Evolutionary conservation across 2,888 invertebrate species (phyloP), one percentile per base, ranked within the genome.

Genomic region (Pristionchus japonicus): DNA sequence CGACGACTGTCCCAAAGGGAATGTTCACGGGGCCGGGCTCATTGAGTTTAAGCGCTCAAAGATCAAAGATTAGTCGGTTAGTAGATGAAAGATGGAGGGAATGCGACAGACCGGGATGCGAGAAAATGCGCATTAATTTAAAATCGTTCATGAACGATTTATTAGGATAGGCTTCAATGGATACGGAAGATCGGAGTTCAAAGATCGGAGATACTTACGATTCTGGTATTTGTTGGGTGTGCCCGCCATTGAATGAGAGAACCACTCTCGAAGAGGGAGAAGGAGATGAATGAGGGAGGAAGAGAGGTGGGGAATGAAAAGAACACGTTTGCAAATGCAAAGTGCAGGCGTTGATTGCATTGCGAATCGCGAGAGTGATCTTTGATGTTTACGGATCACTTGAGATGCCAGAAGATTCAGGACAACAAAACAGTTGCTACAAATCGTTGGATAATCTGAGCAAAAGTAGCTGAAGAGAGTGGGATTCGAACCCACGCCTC

Each of bases 401-500:
- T n/a, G n/a, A n/a, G n/a, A n/a, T n/a, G n/a, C n/a, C n/a, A n/a
- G n/a, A n/a, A n/a, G n/a, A n/a, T n/a, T n/a, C n/a, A n/a, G n/a
- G n/a, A n/a, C n/a, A n/a, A n/a, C n/a, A n/a, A n/a, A n/a, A n/a
- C n/a, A n/a, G n/a, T n/a, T n/a, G n/a, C n/a, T n/a, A n/a, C n/a
- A n/a, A n/a, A n/a, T n/a, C n/a, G n/a, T n/a, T n/a, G n/a, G n/a
- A n/a, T n/a, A n/a, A n/a, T n/a, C n/a, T n/a, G n/a, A n/a, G n/a
- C n/a, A n/a, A n/a, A n/a, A n/a, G n/a, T n/a, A n/a, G n/a, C 89
- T 91, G 91, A 91, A 83, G 91, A 91, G 91, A 91, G 96, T 96
- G 96, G 96, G 96, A 96, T 96, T 97, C 96, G 96, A 96, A 97
- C 96, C 96, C 96, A 96, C 96, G 96, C 96, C 96, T 93, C 94